Percentiles rank a stretch among this genome's conserved stretches.
phyloP scores from a whole-genome alignment of 2,888 invertebrate species.

The Odontocerum albicorne region DNA sequence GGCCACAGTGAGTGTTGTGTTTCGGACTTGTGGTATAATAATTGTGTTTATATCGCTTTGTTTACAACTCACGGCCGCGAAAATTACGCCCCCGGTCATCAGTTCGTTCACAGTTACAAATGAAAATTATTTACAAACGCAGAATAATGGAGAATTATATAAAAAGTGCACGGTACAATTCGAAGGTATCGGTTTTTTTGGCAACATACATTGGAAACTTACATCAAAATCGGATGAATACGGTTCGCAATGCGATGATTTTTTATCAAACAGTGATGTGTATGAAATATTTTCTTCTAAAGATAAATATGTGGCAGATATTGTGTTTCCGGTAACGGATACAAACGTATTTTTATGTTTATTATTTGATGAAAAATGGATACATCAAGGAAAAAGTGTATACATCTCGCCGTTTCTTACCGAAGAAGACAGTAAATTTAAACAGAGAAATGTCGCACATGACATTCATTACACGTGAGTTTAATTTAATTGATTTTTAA shows the following conservation, averaged over 20 bases:
- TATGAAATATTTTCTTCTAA: conserved; percentile 8
- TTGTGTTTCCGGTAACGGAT: conserved; percentile 15
- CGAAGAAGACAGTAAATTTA: too few species aligned
- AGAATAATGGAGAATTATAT: conserved; percentile 2
- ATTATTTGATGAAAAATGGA: conserved; percentile 13
- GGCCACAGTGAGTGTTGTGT: conserved; percentile 45
- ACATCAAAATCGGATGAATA: conserved; percentile 12
- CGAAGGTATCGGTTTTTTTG: conserved; percentile 18
- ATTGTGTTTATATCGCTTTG: conserved; percentile 44
- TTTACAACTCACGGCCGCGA: conserved; percentile 42
- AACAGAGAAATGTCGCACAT: too few species aligned
- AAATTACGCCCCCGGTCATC: conserved; percentile 44
- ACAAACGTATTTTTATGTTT: conserved; percentile 25
- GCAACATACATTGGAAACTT: conserved; percentile 14
- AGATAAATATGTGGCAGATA: conserved; percentile 18
- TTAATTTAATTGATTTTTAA: too few species aligned
- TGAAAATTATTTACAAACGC: conserved; percentile 1
- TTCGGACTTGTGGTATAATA: conserved; percentile 57
- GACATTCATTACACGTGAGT: too few species aligned
- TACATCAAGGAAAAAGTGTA: conserved; percentile 24
- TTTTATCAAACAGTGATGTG: conserved; percentile 5
- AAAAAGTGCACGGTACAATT: conserved; percentile 12
- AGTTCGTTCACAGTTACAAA: conserved; percentile 44
- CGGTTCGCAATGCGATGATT: conserved; percentile 17
- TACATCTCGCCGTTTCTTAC: too few species aligned